Conservation (phyloP, 53 echinoderm and acorn worm genomes). For the Patiria pectinifera region DNA sequence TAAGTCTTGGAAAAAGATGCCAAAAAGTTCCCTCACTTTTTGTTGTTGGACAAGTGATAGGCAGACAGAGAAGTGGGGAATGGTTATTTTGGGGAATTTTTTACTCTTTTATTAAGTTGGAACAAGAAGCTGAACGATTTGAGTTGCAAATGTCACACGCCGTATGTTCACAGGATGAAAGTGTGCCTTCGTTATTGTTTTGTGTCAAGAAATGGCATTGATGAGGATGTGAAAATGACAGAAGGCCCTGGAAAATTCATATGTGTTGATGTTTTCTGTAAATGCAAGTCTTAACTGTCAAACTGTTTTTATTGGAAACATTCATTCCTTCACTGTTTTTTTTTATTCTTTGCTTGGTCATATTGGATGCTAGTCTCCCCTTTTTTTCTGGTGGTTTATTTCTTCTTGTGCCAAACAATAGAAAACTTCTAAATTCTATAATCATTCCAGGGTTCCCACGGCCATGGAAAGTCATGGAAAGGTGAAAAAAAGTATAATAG, state of each 20-base stretch:
- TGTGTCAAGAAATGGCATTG: neutral
- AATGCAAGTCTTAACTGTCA: neutral
- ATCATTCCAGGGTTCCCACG: too few relatives aligned
- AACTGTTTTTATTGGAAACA: neutral
- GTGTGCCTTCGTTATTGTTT: neutral
- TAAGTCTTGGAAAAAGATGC: neutral
- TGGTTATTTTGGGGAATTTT: neutral
- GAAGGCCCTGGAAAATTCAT: neutral
- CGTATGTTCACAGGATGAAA: neutral
- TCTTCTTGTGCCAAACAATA: too few relatives aligned
- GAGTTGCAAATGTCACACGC: neutral
- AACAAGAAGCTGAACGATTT: neutral
- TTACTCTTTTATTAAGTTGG: neutral
- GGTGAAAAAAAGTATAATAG: too few relatives aligned
- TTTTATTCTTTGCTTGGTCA: neutral
- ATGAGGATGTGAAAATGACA: constrained; percentile 21
- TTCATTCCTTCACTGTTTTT: neutral
- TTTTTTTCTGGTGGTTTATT: too few relatives aligned
- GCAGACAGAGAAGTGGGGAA: neutral
- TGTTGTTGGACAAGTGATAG: neutral
- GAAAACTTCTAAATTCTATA: too few relatives aligned
- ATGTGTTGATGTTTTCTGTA: neutral
- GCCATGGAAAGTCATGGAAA: too few relatives aligned
- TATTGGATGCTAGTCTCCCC: too few relatives aligned
- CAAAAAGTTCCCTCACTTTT: neutral